Evolutionary conservation across 2,888 invertebrate genomes (phyloP), one percentile per base, ranked within the genome.

Genomic region (Meghimatium bilineatum): DNA sequence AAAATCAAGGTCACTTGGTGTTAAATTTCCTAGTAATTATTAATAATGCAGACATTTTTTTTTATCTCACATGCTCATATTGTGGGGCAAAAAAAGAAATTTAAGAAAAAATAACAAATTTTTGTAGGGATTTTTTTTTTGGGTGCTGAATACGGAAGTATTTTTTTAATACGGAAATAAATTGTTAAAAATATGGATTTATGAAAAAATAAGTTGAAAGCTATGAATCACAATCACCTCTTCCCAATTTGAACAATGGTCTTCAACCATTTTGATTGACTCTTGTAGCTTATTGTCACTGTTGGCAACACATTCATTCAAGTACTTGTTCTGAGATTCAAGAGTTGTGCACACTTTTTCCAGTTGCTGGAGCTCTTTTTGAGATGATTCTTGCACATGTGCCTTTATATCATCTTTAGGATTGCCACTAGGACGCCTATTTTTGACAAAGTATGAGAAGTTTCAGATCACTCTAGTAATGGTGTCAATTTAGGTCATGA

Each of bases 251-350:
- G 60, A 78, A 52, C 52, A 71, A 26, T 72, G 2, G 0, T 78
- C 34, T 34, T 83, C 56, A 10, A 72, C 29, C 60, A 20, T 38
- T 52, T 83, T 71, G 1, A 83, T 3, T 23, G 77, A 72, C 38
- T 60, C 26, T 26, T 23, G 71, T n/a, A 83, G 32, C 49, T 78
- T 78, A 32, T 83, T 71, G 63, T 83, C 83, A 60, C 44, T 78
- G 56, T 78, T 78, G 3, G 26, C 3, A 44, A 78, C 78, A 83
- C 63, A 44, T 38, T 77, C 77, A 72, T 72, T 83, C 60, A 83
- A 56, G 34, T 78, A 29, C 78, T 83, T 83, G 60, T 83, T 83
- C 63, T 83, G 83, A 49, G 78, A 78, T 44, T 83, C 83, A 1
- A 83, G 56, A 29, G 83, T 36, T 32, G 1, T 6, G 8, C 78